A percentile compares a stretch with the other conserved stretches of the same genome.
phyloP scores from a whole-genome alignment of 2,888 invertebrate genomes.

The Caenorhabditis sp. region DNA sequence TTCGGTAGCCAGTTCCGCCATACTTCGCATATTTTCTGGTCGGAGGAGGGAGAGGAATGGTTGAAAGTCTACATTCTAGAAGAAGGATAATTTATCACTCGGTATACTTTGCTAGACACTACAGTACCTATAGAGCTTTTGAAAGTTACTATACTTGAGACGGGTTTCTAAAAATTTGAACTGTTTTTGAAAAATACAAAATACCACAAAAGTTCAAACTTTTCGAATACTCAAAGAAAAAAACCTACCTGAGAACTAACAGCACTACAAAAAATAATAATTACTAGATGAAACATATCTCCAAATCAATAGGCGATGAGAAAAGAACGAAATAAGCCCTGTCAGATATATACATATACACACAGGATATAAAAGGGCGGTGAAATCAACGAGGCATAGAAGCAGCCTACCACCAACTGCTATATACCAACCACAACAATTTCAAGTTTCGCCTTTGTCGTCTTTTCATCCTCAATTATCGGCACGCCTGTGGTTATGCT shows the following conservation, averaged over 20 bases:
- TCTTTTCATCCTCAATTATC: conserved; percentile 1
- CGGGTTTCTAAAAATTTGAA: too few species aligned
- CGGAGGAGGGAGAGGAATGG: conserved; percentile 43
- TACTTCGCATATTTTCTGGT: conserved; percentile 48
- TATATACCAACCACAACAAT: neutral
- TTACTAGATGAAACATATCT: too few species aligned
- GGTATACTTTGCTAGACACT: too few species aligned
- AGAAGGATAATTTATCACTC: neutral
- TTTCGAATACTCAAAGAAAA: too few species aligned
- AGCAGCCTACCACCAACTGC: neutral
- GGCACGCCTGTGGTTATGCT: neutral
- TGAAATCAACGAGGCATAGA: neutral
- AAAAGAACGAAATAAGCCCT: too few species aligned
- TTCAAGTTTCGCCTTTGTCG: neutral
- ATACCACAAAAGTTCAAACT: too few species aligned
- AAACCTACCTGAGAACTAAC: too few species aligned
- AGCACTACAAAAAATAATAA: too few species aligned
- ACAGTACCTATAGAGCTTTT: too few species aligned
- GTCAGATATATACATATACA: neutral
- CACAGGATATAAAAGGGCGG: neutral
- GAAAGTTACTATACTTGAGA: too few species aligned
- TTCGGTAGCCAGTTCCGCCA: conserved; percentile 51
- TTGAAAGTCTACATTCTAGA: conserved; percentile 32
- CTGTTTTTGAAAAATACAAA: too few species aligned
- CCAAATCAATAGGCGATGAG: too few species aligned